phyloP scores from a whole-genome alignment of 2,888 invertebrate genomes.

The Xiphydria camelus region DNA sequence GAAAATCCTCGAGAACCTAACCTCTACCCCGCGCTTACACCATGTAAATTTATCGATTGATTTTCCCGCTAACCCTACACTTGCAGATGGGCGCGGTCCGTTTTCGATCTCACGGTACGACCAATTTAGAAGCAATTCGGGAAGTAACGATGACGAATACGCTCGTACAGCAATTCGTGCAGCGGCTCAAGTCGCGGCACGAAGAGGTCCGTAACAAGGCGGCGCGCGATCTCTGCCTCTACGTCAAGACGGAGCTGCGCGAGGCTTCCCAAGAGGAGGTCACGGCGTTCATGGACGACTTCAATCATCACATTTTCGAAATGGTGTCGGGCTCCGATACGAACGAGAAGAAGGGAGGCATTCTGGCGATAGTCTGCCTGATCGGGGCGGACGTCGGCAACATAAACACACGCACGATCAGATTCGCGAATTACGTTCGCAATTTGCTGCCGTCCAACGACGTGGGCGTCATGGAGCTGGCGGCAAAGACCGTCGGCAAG shows the following conservation, averaged over 20 bases:
- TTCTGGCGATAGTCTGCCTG: constrained; percentile 91
- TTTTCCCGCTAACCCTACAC: too few species aligned
- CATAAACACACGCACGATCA: constrained; percentile 83
- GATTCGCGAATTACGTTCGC: constrained; percentile 91
- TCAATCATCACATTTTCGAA: constrained; percentile 93
- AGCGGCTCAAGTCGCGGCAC: constrained; percentile 85
- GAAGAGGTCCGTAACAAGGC: constrained; percentile 84
- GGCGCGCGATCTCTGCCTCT: constrained; percentile 86
- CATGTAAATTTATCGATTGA: too few species aligned
- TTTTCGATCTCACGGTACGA: too few species aligned
- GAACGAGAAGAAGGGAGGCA: constrained; percentile 94
- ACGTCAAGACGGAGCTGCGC: constrained; percentile 86
- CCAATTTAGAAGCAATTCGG: too few species aligned
- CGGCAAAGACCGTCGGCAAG: constrained; percentile 93
- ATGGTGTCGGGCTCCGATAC: constrained; percentile 93
- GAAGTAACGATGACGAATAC: constrained; percentile 66
- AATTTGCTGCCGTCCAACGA: constrained; percentile 89
- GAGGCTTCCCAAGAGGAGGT: constrained; percentile 91
- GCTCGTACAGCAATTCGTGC: constrained; percentile 78
- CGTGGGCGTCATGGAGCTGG: constrained; percentile 92
- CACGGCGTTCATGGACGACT: constrained; percentile 88
- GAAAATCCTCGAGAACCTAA: too few species aligned
- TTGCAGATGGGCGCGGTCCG: too few species aligned
- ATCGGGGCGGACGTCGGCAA: constrained; percentile 93
- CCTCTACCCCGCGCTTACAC: too few species aligned